Percentiles rank a stretch among this genome's conserved stretches.
These are phyloP conservation scores for Cephus sareptanus DNA, from an alignment of 2,888 invertebrate species.

Conservation along the genomic window DNA sequence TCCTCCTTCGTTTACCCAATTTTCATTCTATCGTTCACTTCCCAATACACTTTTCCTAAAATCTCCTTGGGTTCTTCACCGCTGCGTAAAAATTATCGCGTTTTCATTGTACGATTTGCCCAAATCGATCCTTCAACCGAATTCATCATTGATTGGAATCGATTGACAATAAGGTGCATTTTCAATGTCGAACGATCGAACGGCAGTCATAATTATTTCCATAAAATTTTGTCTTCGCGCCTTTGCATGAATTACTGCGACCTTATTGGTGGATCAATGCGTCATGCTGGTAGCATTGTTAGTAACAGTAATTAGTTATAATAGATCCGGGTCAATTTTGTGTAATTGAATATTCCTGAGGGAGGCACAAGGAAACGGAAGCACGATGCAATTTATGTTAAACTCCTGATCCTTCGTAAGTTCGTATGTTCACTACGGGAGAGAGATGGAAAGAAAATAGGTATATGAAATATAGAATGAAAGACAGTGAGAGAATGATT, in stretches of 20 bases:
- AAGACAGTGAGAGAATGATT: conserved; percentile 4
- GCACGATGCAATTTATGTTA: too few relatives aligned
- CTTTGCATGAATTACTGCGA: not conserved
- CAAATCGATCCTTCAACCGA: too few relatives aligned
- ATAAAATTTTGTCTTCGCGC: not conserved
- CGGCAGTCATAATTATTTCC: not conserved
- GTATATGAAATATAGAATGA: not conserved
- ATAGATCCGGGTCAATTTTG: too few relatives aligned
- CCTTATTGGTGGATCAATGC: too few relatives aligned
- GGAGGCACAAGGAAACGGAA: too few relatives aligned
- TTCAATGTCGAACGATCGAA: not conserved
- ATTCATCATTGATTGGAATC: not conserved
- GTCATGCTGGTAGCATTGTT: too few relatives aligned
- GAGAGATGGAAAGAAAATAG: too few relatives aligned
- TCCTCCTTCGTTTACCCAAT: not conserved
- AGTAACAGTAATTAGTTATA: too few relatives aligned
- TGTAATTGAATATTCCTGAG: too few relatives aligned
- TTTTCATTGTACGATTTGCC: not conserved
- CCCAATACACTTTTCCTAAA: not conserved
- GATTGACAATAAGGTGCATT: not conserved
- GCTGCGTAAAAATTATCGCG: not conserved
- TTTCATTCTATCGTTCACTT: not conserved
- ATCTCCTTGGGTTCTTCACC: too few relatives aligned
- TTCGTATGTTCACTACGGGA: too few relatives aligned
- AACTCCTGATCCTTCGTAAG: too few relatives aligned